phyloP scores from a whole-genome alignment of 1,140 invertebrate species.

The Bombus waltoni region DNA sequence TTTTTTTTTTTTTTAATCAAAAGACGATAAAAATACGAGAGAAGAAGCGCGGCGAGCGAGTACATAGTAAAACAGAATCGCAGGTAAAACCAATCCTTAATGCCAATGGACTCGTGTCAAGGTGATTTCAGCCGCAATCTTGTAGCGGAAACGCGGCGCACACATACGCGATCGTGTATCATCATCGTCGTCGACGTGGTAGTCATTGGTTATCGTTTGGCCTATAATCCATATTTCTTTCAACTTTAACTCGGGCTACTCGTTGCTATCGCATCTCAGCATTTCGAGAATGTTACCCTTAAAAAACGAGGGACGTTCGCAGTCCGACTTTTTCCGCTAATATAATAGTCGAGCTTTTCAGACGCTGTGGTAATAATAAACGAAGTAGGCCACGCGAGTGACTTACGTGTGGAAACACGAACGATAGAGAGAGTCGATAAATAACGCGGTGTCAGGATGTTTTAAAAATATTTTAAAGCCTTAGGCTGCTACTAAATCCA shows the following conservation, averaged over 20 bases:
- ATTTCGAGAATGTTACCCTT: neutral
- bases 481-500: neutral
- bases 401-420: neutral
- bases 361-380: constrained; percentile 10
- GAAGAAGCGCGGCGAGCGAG: neutral
- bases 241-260: neutral
- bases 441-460: constrained; percentile 39
- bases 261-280: neutral
- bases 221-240: constrained; percentile 13
- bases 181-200: constrained; percentile 7
- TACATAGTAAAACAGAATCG: neutral
- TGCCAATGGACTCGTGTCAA: constrained; percentile 37
- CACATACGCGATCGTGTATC: constrained; percentile 26
- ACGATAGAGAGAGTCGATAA: constrained; percentile 15
- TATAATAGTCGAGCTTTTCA: neutral
- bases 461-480: constrained; percentile 37
- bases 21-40: neutral
- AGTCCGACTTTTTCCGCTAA: neutral
- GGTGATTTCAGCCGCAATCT: constrained; percentile 27
- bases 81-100: neutral
- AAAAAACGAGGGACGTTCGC: neutral
- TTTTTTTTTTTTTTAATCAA: neutral
- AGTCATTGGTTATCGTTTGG: constrained; percentile 30
- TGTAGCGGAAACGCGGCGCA: constrained; percentile 28
- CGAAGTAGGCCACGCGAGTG: constrained; percentile 10